Evolutionary conservation across 2,113 vertebrate genomes (phyloP), one percentile per base, ranked within the genome.

Genomic region (Cyprinus carpio): DNA sequence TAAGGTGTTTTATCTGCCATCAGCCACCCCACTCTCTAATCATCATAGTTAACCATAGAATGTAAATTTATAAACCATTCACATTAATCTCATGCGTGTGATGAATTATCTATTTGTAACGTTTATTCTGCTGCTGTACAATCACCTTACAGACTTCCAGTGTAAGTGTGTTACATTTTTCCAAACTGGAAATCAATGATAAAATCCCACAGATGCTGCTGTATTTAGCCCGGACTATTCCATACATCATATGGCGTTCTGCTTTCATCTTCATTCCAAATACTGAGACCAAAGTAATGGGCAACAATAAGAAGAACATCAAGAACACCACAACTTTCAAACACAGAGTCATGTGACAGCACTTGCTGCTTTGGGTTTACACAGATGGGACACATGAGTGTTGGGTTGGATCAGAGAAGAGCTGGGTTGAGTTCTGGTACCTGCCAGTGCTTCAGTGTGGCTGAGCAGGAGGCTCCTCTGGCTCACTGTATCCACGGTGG

Each of bases 361-460:
- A 64, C n/a, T 64, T 64, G n/a, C n/a, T n/a, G 37, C 56, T 62
- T 4, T 5, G 12, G 2, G 12, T 54, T 16, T 2, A 34, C 74
- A 78, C 54, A 40, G 54, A 79, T 16, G 54, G 51, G 75, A 78
- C 20, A 40, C 6, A 16, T 9, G 58, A 46, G 12, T 6, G 13
- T 2, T 16, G 9, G 29, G 77, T 1, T 1, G 74, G 74, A 27
- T 54, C 12, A 51, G 13, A 3, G 71, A 74, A 18, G 51, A 18
- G 16, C 15, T 16, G 51, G 18, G 51, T 4, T 54, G 71, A n/a
- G 9, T 4, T 51, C 12, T 7, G 11, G 78, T 96, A 99, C 97
- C 98, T 95, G 96, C 95, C 82, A 99, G 90, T 85, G 94, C 94
- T 85, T 97, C 97, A 1, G 94, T 93, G 83, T 96, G 95, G 92